Conservation (phyloP, 2,113 vertebrate species). For the Thalassoma bifasciatum region DNA sequence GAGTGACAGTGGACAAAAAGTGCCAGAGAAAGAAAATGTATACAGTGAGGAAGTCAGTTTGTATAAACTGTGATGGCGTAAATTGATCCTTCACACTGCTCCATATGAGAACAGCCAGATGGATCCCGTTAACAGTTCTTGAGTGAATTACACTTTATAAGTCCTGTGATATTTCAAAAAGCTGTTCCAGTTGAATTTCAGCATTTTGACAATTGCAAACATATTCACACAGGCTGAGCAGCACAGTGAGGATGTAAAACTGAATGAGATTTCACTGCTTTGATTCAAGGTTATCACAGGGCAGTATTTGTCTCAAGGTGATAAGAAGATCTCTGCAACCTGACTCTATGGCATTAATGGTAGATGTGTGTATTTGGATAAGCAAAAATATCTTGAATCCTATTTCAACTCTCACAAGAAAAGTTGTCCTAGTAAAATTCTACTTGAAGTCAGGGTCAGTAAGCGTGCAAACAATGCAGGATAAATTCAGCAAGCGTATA, state of each 20-base stretch:
- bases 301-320: constrained; percentile 55
- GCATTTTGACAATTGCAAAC: constrained; percentile 78
- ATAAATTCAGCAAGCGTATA: too few species aligned
- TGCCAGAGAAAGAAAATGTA: constrained; percentile 38
- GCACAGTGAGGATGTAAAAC: constrained; percentile 32
- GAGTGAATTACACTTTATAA: constrained; percentile 71
- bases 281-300: constrained; percentile 74
- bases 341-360: constrained; percentile 31
- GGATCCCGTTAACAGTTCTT: constrained; percentile 76
- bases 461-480: too few species aligned
- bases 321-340: constrained; percentile 52
- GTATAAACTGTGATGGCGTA: constrained; percentile 74
- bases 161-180: constrained; percentile 67
- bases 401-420: too few species aligned
- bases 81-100: constrained; percentile 77
- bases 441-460: too few species aligned
- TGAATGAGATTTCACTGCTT: constrained; percentile 48
- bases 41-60: constrained; percentile 74
- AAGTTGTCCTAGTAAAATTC: too few species aligned
- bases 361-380: neutral
- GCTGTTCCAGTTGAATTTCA: constrained; percentile 71
- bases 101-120: constrained; percentile 70
- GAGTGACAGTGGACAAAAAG: too few species aligned
- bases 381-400: too few species aligned
- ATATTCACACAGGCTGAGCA: constrained; percentile 60